These are phyloP conservation scores for Aleiodes alternator DNA, from an alignment of 2,888 invertebrate species.

Conservation along the genomic window DNA sequence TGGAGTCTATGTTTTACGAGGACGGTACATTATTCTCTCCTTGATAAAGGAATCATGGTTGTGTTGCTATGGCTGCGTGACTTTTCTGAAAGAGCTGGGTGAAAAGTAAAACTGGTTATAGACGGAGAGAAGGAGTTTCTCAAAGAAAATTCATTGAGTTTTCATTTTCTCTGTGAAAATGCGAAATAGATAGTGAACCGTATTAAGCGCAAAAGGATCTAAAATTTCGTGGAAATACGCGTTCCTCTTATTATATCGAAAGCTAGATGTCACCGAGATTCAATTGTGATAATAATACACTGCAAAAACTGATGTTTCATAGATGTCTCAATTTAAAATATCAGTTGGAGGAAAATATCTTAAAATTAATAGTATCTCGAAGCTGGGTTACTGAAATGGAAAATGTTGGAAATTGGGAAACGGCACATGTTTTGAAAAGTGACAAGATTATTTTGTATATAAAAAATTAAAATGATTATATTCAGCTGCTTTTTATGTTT, in stretches of 20 bases:
- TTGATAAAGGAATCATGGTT: conserved; percentile 14
- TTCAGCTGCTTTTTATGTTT: too few species aligned
- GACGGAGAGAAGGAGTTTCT: conserved; percentile 18
- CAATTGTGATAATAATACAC: background rate
- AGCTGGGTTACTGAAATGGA: too few species aligned
- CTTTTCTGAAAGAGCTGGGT: background rate
- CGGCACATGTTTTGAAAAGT: too few species aligned
- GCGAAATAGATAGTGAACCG: conserved; percentile 8
- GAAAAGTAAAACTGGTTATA: conserved; percentile 11
- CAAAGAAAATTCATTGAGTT: conserved; percentile 26
- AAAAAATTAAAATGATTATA: too few species aligned
- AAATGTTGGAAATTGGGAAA: too few species aligned
- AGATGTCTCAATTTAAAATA: too few species aligned
- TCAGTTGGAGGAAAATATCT: too few species aligned
- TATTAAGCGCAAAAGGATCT: conserved; percentile 19
- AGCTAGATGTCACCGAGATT: background rate
- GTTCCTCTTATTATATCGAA: background rate
- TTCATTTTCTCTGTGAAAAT: conserved; percentile 4
- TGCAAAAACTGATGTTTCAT: too few species aligned
- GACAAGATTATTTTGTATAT: too few species aligned
- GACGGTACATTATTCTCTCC: conserved; percentile 6
- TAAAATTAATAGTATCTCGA: too few species aligned
- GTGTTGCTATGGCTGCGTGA: conserved; percentile 10
- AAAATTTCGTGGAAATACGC: background rate
- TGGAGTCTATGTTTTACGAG: conserved; percentile 2